Base-by-base conservation (phyloP, 2,888 invertebrate genomes). In the Lasioglossum zephyrum region DNA sequence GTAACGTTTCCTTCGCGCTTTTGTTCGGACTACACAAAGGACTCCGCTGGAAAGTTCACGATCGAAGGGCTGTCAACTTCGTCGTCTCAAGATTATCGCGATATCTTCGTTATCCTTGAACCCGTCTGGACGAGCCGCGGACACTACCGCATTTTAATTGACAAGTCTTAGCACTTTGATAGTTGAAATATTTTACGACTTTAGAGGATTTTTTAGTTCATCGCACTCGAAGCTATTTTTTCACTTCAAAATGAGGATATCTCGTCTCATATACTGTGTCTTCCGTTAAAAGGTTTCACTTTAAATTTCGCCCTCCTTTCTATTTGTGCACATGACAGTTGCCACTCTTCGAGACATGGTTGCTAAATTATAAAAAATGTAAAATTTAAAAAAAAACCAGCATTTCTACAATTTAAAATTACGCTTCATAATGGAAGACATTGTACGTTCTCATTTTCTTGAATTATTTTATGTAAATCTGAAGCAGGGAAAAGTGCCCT, bases 71-170 rank as follows among this genome's bases (percentile, higher is more conserved):
- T 41, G 79, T 70, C 87, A 79, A 86, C 79, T 82, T 74, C 72
- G 73, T 74, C 69, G 63, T 88, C 77, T 79, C 70, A 16, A 41
- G 77, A 85, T 76, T 83, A 79, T 79, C 77, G 76, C 80, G 80
- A 84, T 87, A 81, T 39, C 76, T 63, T 73, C 70, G 80, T 81
- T 82, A 78, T 75, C 57, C 47, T 39, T 63, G 13, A 18, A 36
- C 9, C 18, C 26, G 41, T 75, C 73, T 11, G 63, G 57, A 31
- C 18, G 18, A 31, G 18, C 63, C 63, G 16, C 63, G 31, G 8
- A 74, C 57, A 57, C 73, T 73, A 73, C 77, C 76, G 77, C 85
- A 82, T 76, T 76, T 88, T 88, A 88, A 85, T 88, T 88, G 8
- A 63, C 31, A 63, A 16, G 31, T 6, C 31, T 63, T 16, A 16